Evolutionary conservation across 2,797 vertebrate genomes (phyloP), one percentile per base, ranked within the genome.

Genomic region (Acrocephalus scirpaceus): DNA sequence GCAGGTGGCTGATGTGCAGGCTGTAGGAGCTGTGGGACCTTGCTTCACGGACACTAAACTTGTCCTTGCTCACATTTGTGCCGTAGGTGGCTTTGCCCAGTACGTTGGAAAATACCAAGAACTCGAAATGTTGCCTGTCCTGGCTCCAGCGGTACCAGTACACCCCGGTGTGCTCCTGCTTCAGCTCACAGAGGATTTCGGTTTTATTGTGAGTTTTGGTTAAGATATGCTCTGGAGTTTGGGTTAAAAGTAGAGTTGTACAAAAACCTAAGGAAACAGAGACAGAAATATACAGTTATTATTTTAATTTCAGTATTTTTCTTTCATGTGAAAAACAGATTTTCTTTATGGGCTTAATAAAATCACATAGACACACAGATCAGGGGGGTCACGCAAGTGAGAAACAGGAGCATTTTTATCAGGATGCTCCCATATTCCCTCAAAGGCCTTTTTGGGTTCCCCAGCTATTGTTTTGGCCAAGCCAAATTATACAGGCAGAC

Each of bases 121-220:
- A 97, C 73, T 97, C 29, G 0, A 96, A 97, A 2, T 5, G 72
- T 42, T 95, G 86, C 67, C 11, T 88, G 48, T 78, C 60, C 22
- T 67, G 80, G 70, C 56, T 96, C 96, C 96, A 97, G 86, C 93
- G 93, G 74, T 92, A 95, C 96, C 96, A 96, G 83, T 96, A 95
- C 21, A 97, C 18, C 9, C 95, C 95, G 0, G 7, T 1, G 0
- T 73, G 40, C 11, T 88, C 90, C 23, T 18, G 51, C 36, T 36
- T 73, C 80, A 90, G 34, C 7, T 84, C 32, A 34, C 96, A 97
- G 36, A 12, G 1, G 18, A 97, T 94, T 64, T 88, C 23, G 7
- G 77, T 66, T 93, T 44, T 38, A 1, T 10, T 53, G 26, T 84
- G 81, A 4, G 90, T 58, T 53, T 60, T 80, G 70, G 88, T 70